A percentile compares a stretch with the other conserved stretches of the same genome.
Evolutionary conservation across 2,113 vertebrate genomes (phyloP).

Genomic region (Carassius gibelio): DNA sequence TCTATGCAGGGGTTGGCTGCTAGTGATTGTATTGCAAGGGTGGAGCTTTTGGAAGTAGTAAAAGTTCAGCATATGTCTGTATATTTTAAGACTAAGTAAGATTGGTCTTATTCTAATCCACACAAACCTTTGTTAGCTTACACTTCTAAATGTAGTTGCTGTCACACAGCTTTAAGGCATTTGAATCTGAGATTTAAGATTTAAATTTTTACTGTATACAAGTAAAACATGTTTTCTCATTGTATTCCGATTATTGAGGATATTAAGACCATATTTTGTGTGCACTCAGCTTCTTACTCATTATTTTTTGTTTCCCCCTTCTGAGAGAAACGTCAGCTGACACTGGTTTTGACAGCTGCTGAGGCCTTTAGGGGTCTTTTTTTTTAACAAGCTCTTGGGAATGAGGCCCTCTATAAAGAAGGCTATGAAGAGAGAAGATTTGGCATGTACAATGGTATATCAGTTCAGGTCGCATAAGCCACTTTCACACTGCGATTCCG

Average conservation of each 20-base stretch:
- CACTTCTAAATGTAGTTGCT: background rate
- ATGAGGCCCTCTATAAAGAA: constrained; percentile 36
- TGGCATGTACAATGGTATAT: background rate
- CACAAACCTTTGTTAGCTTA: background rate
- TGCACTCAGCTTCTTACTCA: background rate
- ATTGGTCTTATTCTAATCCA: background rate
- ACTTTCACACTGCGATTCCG: no score
- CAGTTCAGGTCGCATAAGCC: background rate
- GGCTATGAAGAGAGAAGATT: background rate
- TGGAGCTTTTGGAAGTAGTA: background rate
- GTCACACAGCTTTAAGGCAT: background rate
- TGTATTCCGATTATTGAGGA: background rate
- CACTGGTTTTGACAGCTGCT: constrained; percentile 43
- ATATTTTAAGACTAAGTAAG: background rate
- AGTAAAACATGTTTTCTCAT: background rate
- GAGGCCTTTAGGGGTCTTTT: constrained; percentile 15
- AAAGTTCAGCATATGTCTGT: background rate
- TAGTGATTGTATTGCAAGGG: background rate
- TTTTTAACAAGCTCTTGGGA: constrained; percentile 35
- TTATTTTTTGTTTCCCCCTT: constrained; percentile 2
- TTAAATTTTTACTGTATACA: background rate
- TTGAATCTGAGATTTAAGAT: background rate
- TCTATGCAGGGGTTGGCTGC: background rate
- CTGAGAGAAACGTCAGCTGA: background rate
- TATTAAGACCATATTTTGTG: background rate